Percentiles rank a stretch among this genome's conserved stretches.
Conservation (phyloP, 2,113 vertebrate genomes). For the Phocoena sinus region DNA sequence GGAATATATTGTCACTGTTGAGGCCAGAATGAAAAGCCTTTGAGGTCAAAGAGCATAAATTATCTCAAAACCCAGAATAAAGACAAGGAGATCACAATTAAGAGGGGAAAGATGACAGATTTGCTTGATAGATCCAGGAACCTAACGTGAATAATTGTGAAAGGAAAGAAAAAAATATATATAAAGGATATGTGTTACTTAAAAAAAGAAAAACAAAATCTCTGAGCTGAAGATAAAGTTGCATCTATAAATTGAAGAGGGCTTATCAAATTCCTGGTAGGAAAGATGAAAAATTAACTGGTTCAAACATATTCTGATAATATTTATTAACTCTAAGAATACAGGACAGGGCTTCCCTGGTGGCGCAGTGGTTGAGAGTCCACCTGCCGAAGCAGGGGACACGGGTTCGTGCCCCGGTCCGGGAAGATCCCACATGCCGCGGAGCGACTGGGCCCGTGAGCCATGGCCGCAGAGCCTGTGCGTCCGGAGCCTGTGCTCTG, state of each 20-base stretch:
- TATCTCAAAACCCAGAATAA: not conserved
- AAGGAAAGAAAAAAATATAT: not conserved
- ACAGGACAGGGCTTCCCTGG: not conserved
- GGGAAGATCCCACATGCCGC: too few species aligned
- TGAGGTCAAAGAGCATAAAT: not conserved
- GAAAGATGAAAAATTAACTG: not conserved
- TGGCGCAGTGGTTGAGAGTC: too few species aligned
- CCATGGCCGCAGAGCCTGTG: too few species aligned
- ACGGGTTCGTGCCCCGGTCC: too few species aligned
- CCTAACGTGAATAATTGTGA: not conserved
- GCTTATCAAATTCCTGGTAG: not conserved
- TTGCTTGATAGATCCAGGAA: not conserved
- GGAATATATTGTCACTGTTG: not conserved
- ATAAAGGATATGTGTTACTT: not conserved
- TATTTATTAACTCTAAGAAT: not conserved
- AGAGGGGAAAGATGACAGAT: not conserved
- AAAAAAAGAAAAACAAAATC: not conserved
- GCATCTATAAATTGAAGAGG: not conserved
- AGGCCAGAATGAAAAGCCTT: not conserved
- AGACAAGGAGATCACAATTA: not conserved
- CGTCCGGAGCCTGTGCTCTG: too few species aligned
- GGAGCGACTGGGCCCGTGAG: too few species aligned
- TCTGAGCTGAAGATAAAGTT: not conserved
- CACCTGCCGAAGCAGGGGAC: too few species aligned
- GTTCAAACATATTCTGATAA: not conserved